A percentile compares a stretch with the other conserved stretches of the same genome.
These are phyloP conservation scores for Callipepla californica DNA, from an alignment of 2,113 vertebrate species.

Conservation along the genomic window DNA sequence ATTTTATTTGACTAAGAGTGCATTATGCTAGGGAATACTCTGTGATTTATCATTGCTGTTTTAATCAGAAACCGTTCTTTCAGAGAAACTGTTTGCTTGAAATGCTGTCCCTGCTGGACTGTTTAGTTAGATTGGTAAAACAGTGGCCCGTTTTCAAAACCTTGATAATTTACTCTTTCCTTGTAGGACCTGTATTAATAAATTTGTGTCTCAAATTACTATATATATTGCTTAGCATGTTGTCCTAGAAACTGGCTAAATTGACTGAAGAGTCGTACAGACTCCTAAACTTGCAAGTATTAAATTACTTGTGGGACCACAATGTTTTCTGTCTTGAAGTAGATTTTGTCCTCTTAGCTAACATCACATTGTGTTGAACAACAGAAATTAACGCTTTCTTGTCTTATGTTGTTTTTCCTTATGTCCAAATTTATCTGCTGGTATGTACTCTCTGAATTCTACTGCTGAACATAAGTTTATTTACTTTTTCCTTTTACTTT, in stretches of 20 bases:
- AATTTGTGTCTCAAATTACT: not conserved
- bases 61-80: conserved; percentile 71
- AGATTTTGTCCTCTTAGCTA: not conserved
- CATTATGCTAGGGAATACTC: conserved; percentile 10
- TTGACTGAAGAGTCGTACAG: not conserved
- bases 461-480: accelerated
- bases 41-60: conserved; percentile 64
- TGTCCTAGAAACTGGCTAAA: not conserved
- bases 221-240: not conserved
- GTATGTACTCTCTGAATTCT: not conserved
- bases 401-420: not conserved
- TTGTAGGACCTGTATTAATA: not conserved
- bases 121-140: conserved; percentile 71
- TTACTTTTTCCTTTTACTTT: not conserved
- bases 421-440: not conserved
- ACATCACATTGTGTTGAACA: not conserved
- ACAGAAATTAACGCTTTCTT: not conserved
- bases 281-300: not conserved
- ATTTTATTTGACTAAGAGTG: conserved; percentile 43
- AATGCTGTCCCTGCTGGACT: conserved; percentile 50
- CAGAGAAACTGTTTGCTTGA: conserved; percentile 69
- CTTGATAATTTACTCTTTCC: not conserved
- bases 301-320: not conserved
- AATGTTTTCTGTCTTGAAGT: not conserved
- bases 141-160: conserved; percentile 18